Base-by-base conservation (phyloP, 2,888 invertebrate genomes). In the Ferdinandea cuprea region DNA sequence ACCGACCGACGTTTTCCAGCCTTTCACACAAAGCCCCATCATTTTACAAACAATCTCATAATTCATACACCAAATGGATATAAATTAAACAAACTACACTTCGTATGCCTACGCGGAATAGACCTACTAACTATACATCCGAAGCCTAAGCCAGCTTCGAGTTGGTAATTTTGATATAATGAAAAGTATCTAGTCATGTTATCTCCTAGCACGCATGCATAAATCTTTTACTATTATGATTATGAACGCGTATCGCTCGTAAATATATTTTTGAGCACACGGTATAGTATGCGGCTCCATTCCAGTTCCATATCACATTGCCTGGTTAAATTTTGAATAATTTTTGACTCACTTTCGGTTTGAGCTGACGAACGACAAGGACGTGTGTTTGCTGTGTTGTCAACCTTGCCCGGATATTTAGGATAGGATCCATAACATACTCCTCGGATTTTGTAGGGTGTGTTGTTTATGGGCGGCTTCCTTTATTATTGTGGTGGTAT, bases 161-260 rank as follows among this genome's bases (percentile, higher is more conserved):
- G 37, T 28, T 50, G 65, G 13, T 77, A 46, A 15, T 13, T 72
- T 78, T 59, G 42, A 32, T 58, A 72, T 73, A 78, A 83, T 83
- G 83, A 78, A 78, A 83, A 73, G 83, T 83, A 83, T 83, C 83
- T 83, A 73, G 78, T 63, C 71, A 68, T 83, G 83, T 78, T 83
- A 83, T 83, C 83, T 73, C 11, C 37, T 61, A 56, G 40, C 83
- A 83, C 78, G 83, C 78, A 83, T 72, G 78, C 83, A 77, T 77
- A 83, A 78, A 83, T 83, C 72, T 73, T 56, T 68, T 83, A 78
- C 68, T 61, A 78, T 83, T 83, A 83, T 83, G 68, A 76, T 52
- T 76, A 61, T 40, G 78, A 73, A 11, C 58, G 72, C 48, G 78
- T 71, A 80, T 72, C 2, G 25, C 25, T 25, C 77, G 78, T 78